Evolutionary conservation across 2,888 invertebrate genomes (phyloP).

Genomic region (Brachynemurus nebulosus): DNA sequence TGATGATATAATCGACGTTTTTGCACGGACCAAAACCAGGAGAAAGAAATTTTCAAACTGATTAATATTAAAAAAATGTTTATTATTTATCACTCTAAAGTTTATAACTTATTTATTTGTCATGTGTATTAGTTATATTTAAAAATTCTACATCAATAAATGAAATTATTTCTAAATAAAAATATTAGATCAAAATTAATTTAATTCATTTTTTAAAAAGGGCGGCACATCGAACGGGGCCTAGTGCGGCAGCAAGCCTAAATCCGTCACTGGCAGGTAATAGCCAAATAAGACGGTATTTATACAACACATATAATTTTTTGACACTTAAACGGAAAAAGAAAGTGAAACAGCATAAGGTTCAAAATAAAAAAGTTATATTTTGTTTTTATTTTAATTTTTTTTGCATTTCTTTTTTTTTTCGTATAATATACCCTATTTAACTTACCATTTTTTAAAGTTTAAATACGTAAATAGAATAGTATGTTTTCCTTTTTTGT

Average conservation of each 20-base stretch:
- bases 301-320: no score
- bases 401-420: no score
- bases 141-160: no score
- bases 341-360: no score
- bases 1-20: neutral
- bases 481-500: no score
- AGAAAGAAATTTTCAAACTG: neutral
- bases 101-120: neutral
- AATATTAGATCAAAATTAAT: neutral
- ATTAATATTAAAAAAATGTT: constrained; percentile 2
- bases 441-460: no score
- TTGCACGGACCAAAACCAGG: neutral
- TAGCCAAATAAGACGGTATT: neutral
- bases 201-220: neutral
- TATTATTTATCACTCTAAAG: neutral
- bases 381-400: no score
- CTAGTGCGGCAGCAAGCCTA: constrained; percentile 6
- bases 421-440: no score
- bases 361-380: no score
- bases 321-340: no score
- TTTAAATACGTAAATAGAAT: no score
- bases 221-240: constrained; percentile 5
- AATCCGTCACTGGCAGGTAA: neutral
- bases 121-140: no score
- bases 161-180: neutral